Evolutionary conservation across 2,888 invertebrate genomes (phyloP), one percentile per base, ranked within the genome.

Genomic region (Adelphocoris suturalis): DNA sequence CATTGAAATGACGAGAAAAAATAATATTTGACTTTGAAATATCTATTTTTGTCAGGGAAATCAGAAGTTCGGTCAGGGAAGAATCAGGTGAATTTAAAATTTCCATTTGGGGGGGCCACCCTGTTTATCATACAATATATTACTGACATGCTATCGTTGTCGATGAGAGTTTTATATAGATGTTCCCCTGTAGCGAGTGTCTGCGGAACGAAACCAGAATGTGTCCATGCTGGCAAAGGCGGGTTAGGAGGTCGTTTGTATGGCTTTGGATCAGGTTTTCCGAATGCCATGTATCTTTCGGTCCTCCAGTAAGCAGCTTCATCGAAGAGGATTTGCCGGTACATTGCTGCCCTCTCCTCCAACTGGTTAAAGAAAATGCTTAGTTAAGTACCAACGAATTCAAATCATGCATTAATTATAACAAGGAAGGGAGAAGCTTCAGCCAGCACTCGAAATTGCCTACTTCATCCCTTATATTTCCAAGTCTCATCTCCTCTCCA

Each of bases 321-420:
- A 78, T 88, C 88, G n/a, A 76, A 88, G n/a, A 88, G 55, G 14
- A 88, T 78, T 28, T 88, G 88, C 80, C 78, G 52, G 88, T 88
- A 88, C 61, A 88, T 46, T 13, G 88, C 88, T 9, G 88, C 88
- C 12, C 88, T 47, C n/a, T 88, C 88, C 28, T 88, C 88, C 28
- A 88, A 55, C 76, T 85, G 28, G 13, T 23, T 16, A 3, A 47
- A 82, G 23, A 48, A 52, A 82, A 48, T 46, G 1, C 52, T 13
- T 52, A 52, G 37, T 37, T 37, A 37, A 37, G 7, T 37, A 4
- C 7, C 37, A 37, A 4, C 7, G 37, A 37, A 37, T n/a, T n/a
- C n/a, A 37, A 37, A 37, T 7, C 37, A 37, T 37, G n/a, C n/a
- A n/a, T n/a, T n/a, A n/a, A n/a, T n/a, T n/a, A n/a, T n/a, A n/a